Evolutionary conservation across 1,140 invertebrate species (phyloP), one percentile per base, ranked within the genome.

Genomic region (Muscidifurax raptorellus): DNA sequence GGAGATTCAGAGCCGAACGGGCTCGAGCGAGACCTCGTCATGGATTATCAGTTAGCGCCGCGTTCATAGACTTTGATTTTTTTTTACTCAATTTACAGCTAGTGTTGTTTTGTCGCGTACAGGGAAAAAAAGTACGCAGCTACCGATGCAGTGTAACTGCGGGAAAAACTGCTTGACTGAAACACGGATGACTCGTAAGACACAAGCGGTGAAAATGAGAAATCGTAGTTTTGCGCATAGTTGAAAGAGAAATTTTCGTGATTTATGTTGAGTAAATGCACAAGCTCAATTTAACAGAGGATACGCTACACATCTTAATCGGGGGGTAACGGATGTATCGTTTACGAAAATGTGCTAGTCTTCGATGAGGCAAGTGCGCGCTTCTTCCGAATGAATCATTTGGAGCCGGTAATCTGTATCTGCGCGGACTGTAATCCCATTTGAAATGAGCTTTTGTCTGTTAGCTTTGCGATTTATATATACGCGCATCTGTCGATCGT

Each of bases 1-100:
- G 86, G 87, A 86, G 88, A 90, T 90, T 90, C 86, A 90, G 90
- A 90, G 88, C 90, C 87, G 87, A 90, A 90, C 88, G 87, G 85
- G 36, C n/a, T 25, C 25, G 82, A 13, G 66, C 67, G 75, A 75
- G 47, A 77, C 81, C 76, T 83, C 82, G 76, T 83, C 76, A 79
- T 72, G 82, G 83, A 85, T 86, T 86, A 87, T 88, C 86, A 72
- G 76, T 36, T 36, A n/a, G 18, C 25, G 18, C 13, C 52, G 52
- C 52, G n/a, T n/a, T n/a, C n/a, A n/a, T n/a, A n/a, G n/a, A n/a
- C n/a, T n/a, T n/a, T n/a, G n/a, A n/a, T n/a, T n/a, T n/a, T n/a
- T n/a, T n/a, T n/a, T n/a, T n/a, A n/a, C n/a, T n/a, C n/a, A n/a
- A n/a, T n/a, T n/a, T n/a, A n/a, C n/a, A n/a, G n/a, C n/a, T n/a